A percentile compares a stretch with the other conserved stretches of the same genome.
These are phyloP conservation scores for Cataglyphis cursor DNA, from an alignment of 2,888 invertebrate species.

Conservation along the genomic window DNA sequence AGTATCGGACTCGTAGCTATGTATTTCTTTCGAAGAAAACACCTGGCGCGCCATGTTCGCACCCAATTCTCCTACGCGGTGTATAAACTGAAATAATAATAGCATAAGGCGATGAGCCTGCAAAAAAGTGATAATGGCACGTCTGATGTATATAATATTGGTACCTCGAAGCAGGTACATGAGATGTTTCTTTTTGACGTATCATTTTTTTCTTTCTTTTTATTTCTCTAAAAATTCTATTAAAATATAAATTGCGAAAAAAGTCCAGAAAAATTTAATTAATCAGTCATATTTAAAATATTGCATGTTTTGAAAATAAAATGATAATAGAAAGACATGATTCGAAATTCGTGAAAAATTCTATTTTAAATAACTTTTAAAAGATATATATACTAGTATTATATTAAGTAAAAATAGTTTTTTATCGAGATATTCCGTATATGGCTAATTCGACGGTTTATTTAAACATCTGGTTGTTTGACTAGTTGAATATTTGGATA, in stretches of 20 bases:
- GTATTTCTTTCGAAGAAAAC: constrained; percentile 32
- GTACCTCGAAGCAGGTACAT: background rate
- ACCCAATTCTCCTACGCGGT: background rate
- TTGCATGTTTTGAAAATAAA: background rate
- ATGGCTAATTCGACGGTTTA: constrained; percentile 29
- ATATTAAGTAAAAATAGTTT: constrained; percentile 19
- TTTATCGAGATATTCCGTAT: background rate
- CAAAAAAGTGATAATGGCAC: constrained; percentile 8
- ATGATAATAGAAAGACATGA: background rate
- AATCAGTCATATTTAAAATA: background rate
- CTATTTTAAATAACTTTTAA: background rate
- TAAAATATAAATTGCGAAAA: background rate
- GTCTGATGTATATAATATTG: background rate
- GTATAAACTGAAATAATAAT: constrained; percentile 44
- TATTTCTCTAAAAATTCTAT: background rate
- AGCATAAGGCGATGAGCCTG: constrained; percentile 2
- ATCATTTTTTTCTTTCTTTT: background rate
- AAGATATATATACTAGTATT: background rate
- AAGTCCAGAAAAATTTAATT: background rate
- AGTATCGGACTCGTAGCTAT: constrained; percentile 17
- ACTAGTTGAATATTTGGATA: constrained; percentile 42
- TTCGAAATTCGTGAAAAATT: background rate
- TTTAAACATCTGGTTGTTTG: constrained; percentile 51
- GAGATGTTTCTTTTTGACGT: background rate
- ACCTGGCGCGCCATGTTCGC: constrained; percentile 37